Evolutionary conservation across 2,797 vertebrate genomes (phyloP).

Genomic region (Argentina silus): DNA sequence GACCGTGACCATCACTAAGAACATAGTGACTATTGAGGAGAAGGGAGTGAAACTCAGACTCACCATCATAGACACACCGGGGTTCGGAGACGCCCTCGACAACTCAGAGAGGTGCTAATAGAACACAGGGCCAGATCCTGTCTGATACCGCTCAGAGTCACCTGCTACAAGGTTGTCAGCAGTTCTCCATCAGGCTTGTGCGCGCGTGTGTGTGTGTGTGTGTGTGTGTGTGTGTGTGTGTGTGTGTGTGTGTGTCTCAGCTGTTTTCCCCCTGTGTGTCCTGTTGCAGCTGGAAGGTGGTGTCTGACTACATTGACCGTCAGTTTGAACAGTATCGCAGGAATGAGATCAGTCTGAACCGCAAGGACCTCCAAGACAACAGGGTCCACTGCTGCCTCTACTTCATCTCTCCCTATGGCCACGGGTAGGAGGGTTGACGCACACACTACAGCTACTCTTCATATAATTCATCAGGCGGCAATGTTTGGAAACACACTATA

Average conservation of each 20-base stretch:
- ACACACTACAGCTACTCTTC: too few species aligned
- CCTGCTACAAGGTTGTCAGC: too few species aligned
- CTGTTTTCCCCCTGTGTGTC: too few species aligned
- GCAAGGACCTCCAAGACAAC: conserved; percentile 88
- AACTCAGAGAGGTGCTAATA: conserved; percentile 86
- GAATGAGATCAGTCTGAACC: conserved; percentile 87
- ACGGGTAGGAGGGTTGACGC: conserved; percentile 70
- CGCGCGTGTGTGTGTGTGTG: too few species aligned
- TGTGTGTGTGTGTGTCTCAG: too few species aligned
- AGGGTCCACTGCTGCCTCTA: conserved; percentile 89
- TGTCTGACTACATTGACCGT: conserved; percentile 83
- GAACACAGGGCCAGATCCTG: too few species aligned
- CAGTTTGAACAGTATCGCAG: conserved; percentile 88
- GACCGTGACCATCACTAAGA: conserved; percentile 81
- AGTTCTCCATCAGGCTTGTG: too few species aligned
- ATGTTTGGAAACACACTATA: too few species aligned
- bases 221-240: too few species aligned
- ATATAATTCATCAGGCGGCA: too few species aligned
- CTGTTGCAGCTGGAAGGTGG: conserved; percentile 82
- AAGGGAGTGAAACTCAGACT: conserved; percentile 84
- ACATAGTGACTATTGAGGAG: conserved; percentile 83
- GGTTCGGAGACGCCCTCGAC: conserved; percentile 86
- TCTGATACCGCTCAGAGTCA: too few species aligned
- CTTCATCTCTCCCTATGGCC: conserved; percentile 87
- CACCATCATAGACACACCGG: conserved; percentile 85